Conservation (phyloP, 2,113 vertebrate species). For the Corythornis vintsioides region DNA sequence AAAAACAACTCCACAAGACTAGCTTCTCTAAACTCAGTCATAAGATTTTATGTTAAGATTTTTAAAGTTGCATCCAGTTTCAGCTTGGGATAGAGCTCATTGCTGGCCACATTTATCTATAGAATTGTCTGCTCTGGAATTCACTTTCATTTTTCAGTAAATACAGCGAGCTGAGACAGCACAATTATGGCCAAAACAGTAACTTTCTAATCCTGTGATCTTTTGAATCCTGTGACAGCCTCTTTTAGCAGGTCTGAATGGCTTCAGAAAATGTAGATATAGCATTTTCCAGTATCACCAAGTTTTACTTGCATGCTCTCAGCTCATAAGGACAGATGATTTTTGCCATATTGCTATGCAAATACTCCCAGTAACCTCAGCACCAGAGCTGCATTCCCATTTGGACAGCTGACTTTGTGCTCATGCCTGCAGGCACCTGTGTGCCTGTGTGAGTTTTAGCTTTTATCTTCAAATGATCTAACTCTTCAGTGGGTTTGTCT, state of each 20-base stretch:
- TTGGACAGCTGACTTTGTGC: not conserved
- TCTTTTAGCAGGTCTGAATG: not conserved
- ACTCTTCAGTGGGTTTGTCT: not conserved
- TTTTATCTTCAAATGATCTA: not conserved
- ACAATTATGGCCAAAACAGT: not conserved
- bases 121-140: not conserved
- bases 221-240: not conserved
- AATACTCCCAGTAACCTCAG: not conserved
- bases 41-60: not conserved
- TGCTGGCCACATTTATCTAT: not conserved
- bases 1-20: not conserved
- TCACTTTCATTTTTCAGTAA: not conserved
- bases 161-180: not conserved
- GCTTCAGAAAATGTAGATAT: not conserved
- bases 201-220: not conserved
- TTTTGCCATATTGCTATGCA: not conserved
- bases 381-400: not conserved
- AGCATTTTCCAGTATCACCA: not conserved
- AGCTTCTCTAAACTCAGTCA: not conserved
- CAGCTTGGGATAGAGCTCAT: not conserved
- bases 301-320: not conserved
- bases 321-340: not conserved
- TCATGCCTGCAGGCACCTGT: not conserved
- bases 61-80: not conserved
- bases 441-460: not conserved